Base-by-base conservation (phyloP, 2,113 vertebrate genomes). In the Accipiter cooperii region DNA sequence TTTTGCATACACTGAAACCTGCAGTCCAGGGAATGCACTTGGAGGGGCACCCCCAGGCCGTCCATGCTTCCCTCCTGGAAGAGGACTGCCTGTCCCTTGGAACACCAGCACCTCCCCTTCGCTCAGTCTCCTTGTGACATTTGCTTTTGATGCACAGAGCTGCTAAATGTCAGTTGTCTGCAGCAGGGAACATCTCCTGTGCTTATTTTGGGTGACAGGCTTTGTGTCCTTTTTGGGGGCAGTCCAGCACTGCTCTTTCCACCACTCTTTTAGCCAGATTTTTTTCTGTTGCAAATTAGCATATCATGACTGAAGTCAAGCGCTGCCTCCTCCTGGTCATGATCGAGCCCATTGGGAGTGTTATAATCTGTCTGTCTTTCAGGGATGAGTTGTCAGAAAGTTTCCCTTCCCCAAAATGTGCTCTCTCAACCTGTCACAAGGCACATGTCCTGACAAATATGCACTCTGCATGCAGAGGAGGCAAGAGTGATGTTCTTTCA, bases 341-440 rank as follows among this genome's bases (percentile, higher is more conserved):
- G 40, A 61, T 83, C 0, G 1, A 84, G 49, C 51, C 93, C n/a
- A 0, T 12, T 84, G 92, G 83, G 88, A 96, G 63, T 38, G 7
- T 17, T 63, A 80, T 17, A 4, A 2, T 74, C 52, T 71, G 22
- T 71, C 46, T 58, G 20, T 28, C 70, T 90, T 80, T 91, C 74
- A 58, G 84, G 93, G n/a, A 95, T 96, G 87, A 96, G 87, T 13
- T 91, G 95, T 82, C 84, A 90, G 91, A 89, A 71, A 89, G 89
- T 96, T 96, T 94, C 95, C 71, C 82, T 96, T 96, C 95, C 87
- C 70, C 78, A 94, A 95, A 96, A 78, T n/a, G 60, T 51, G 36
- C 24, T 88, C 66, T 96, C n/a, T 90, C n/a, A 83, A 54, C 87
- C 75, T 96, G 78, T 91, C 84, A 91, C 36, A 31, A 92, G 80